Conservation (phyloP, 2,113 vertebrate genomes). For the Albula glossodonta region DNA sequence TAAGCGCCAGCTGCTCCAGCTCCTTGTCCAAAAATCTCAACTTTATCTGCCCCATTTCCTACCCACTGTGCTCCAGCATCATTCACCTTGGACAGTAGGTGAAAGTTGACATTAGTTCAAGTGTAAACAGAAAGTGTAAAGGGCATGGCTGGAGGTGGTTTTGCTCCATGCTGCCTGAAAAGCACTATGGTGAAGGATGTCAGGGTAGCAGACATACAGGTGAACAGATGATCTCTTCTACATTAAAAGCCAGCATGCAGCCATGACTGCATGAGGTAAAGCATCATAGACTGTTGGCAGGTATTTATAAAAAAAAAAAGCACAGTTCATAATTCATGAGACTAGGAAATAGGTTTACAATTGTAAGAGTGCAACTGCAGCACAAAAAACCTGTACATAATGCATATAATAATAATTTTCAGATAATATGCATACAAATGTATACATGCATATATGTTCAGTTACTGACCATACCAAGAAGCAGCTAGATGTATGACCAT, state of each 20-base stretch:
- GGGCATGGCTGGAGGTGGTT: background rate
- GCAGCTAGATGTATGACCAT: conserved; percentile 48
- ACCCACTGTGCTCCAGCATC: conserved; percentile 47
- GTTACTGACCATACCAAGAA: background rate
- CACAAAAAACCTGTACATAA: background rate
- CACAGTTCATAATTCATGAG: no score
- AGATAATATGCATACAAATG: background rate
- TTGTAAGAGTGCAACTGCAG: no score
- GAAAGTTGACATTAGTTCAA: background rate
- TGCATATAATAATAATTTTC: background rate
- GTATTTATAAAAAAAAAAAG: no score
- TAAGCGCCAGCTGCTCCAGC: conserved; percentile 56
- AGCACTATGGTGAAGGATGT: no score
- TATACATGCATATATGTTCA: background rate
- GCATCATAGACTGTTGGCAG: background rate
- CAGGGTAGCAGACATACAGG: background rate
- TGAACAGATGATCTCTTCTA: background rate
- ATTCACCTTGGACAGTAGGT: conserved; percentile 43
- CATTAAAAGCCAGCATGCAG: background rate
- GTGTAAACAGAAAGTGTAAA: background rate
- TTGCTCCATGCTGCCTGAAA: background rate
- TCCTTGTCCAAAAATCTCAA: conserved; percentile 65
- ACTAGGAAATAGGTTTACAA: no score
- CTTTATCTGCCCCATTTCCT: conserved; percentile 62
- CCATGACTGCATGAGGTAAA: background rate